These are phyloP conservation scores for Siniperca knerii DNA, from an alignment of 2,113 vertebrate genomes.

Conservation along the genomic window DNA sequence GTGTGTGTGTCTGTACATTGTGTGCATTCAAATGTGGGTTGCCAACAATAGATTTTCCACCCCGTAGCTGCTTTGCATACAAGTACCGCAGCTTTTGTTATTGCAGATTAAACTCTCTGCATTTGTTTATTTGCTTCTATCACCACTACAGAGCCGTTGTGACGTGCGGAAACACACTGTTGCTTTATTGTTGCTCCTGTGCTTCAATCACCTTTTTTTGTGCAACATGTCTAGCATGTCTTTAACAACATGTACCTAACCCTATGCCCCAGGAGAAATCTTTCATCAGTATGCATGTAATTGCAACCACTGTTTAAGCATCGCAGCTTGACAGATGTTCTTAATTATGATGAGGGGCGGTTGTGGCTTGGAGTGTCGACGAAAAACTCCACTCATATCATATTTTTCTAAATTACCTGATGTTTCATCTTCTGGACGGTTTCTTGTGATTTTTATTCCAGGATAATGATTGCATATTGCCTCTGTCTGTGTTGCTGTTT, in stretches of 20 bases:
- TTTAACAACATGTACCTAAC: not conserved
- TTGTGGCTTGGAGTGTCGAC: too few relatives aligned
- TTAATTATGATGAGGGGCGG: too few relatives aligned
- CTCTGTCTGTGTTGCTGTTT: not conserved
- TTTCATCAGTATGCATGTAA: not conserved
- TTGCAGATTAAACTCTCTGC: not conserved
- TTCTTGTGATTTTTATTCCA: not conserved
- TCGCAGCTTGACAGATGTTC: too few relatives aligned
- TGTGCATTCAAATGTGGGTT: conserved; percentile 42
- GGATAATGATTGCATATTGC: not conserved
- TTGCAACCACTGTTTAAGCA: not conserved
- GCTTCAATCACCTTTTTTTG: not conserved
- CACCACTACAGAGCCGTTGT: not conserved
- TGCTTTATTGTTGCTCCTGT: not conserved
- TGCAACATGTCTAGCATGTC: not conserved
- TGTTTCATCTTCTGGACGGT: not conserved
- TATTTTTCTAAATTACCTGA: not conserved
- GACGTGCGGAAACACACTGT: not conserved
- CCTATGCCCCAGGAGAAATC: not conserved
- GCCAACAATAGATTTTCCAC: conserved; percentile 51
- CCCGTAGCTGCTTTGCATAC: conserved; percentile 52
- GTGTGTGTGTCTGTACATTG: conserved; percentile 26
- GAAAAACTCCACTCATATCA: too few relatives aligned
- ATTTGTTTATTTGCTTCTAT: not conserved
- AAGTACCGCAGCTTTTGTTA: conserved; percentile 25